These are phyloP conservation scores for Cheilosia variabilis DNA, from an alignment of 2,888 invertebrate species.

Conservation along the genomic window DNA sequence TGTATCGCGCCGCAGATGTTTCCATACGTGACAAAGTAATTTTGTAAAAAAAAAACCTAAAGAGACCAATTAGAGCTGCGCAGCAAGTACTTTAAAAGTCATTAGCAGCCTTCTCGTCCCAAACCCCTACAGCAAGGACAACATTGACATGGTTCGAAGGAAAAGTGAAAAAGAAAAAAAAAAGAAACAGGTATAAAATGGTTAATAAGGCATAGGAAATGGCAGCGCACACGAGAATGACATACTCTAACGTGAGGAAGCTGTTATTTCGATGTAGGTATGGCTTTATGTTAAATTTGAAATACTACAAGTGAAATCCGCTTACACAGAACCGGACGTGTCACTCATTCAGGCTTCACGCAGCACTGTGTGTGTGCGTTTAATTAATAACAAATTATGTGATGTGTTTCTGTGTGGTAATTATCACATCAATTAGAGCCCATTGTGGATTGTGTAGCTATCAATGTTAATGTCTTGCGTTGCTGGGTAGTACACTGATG, in stretches of 20 bases:
- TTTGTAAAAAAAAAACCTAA: conserved; percentile 59
- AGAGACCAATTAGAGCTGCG: conserved; percentile 68
- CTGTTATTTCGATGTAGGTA: conserved; percentile 37
- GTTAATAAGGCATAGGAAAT: conserved; percentile 63
- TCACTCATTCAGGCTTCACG: conserved; percentile 11
- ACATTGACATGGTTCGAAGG: conserved; percentile 45
- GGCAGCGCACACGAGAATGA: conserved; percentile 50
- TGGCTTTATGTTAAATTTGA: conserved; percentile 36
- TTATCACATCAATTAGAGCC: conserved; percentile 67
- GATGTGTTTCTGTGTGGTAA: conserved; percentile 56
- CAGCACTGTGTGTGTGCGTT: conserved; percentile 24
- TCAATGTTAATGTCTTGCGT: conserved; percentile 59
- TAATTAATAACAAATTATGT: conserved; percentile 75
- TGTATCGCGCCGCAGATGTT: conserved; percentile 65
- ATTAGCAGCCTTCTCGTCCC: conserved; percentile 80
- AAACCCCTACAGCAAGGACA: conserved; percentile 46
- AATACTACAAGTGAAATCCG: conserved; percentile 54
- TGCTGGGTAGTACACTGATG: conserved; percentile 50
- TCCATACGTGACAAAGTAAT: conserved; percentile 71
- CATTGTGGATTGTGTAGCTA: conserved; percentile 62
- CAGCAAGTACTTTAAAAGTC: conserved; percentile 80
- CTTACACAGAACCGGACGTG: conserved; percentile 41
- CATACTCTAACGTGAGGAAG: conserved; percentile 49
- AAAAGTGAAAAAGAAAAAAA: neutral
- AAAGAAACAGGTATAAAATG: conserved; percentile 32